phyloP scores from a whole-genome alignment of 2,113 vertebrate species.

The Limnothrissa miodon region DNA sequence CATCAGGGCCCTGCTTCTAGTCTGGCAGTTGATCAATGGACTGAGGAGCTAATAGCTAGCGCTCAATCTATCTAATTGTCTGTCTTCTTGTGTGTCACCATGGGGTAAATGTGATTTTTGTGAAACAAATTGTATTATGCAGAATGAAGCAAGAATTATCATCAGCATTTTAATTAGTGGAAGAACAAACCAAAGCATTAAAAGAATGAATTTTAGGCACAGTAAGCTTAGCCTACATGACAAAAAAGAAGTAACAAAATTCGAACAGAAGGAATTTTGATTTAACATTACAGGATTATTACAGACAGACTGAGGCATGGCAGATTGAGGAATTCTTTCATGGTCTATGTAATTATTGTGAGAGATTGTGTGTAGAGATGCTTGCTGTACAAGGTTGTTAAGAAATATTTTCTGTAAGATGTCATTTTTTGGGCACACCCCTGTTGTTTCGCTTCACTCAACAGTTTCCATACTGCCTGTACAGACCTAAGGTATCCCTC shows the following conservation, averaged over 20 bases:
- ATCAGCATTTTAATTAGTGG: too few species aligned
- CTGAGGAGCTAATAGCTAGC: too few species aligned
- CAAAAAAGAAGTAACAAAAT: neutral
- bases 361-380: neutral
- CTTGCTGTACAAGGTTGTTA: too few species aligned
- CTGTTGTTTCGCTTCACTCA: neutral
- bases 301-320: too few species aligned
- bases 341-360: neutral
- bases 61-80: too few species aligned
- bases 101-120: neutral
- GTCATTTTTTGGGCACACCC: too few species aligned
- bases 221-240: neutral
- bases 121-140: too few species aligned
- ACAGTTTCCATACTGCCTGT: neutral
- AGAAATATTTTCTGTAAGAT: neutral
- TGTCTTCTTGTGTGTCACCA: too few species aligned
- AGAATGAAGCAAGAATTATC: too few species aligned
- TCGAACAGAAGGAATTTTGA: neutral
- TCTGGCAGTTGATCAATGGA: conserved; percentile 11
- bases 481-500: conserved; percentile 30
- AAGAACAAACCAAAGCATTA: neutral
- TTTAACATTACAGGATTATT: neutral
- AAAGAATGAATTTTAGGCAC: neutral
- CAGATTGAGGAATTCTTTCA: too few species aligned
- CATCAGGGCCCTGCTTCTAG: neutral